phyloP scores from a whole-genome alignment of 1,140 invertebrate species.

The Drosophila sechellia region DNA sequence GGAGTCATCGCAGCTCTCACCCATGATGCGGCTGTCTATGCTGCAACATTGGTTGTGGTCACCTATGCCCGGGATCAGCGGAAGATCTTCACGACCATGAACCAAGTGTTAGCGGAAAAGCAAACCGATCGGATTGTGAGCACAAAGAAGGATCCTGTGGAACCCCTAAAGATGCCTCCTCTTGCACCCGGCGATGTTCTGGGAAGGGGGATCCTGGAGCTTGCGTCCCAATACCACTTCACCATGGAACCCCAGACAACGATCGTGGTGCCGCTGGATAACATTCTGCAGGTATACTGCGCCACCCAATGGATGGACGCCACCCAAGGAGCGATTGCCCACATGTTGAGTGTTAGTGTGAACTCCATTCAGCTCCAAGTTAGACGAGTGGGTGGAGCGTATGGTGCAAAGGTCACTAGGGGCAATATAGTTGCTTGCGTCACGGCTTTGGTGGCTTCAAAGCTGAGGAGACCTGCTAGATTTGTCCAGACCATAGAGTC shows the following conservation, averaged over 20 bases:
- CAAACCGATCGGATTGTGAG: conserved; percentile 88
- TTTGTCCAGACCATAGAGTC: conserved; percentile 88
- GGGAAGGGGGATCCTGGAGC: conserved; percentile 66
- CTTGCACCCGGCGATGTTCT: conserved; percentile 31
- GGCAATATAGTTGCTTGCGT: conserved; percentile 86
- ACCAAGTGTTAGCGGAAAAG: conserved; percentile 86
- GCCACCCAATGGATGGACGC: conserved; percentile 89
- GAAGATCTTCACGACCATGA: conserved; percentile 76
- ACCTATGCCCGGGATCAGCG: conserved; percentile 85
- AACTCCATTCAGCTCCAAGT: conserved; percentile 88
- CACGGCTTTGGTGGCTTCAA: conserved; percentile 87
- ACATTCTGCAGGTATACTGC: conserved; percentile 87
- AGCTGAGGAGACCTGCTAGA: conserved; percentile 87
- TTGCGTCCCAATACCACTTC: conserved; percentile 84
- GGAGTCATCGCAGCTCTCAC: conserved; percentile 89
- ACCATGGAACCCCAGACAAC: conserved; percentile 89
- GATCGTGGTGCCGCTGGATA: conserved; percentile 86
- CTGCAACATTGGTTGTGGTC: conserved; percentile 88
- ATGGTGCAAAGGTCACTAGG: conserved; percentile 89
- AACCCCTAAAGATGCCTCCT: not conserved
- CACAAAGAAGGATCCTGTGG: conserved; percentile 24
- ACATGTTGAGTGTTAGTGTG: conserved; percentile 85
- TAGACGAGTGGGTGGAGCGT: conserved; percentile 89
- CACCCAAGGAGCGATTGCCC: conserved; percentile 87
- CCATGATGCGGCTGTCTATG: conserved; percentile 87